Evolutionary conservation across 2,888 invertebrate genomes (phyloP).

Genomic region (Chymomyza fuscimana): DNA sequence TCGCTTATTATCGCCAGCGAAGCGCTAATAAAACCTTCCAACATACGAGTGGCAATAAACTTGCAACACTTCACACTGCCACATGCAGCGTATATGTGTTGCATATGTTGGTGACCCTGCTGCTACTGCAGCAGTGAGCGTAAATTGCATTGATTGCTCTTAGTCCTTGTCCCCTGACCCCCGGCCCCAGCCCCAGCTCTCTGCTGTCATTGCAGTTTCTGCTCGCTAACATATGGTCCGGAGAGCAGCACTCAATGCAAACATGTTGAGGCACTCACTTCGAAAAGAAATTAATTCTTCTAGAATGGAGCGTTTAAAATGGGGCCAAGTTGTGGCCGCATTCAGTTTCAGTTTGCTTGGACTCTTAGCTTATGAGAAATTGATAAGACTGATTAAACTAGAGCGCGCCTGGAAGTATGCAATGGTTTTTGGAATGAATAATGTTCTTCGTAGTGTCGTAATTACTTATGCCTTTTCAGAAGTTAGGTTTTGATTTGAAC

Average conservation of each 20-base stretch:
- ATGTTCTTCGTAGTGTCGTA: no score
- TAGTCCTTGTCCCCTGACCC: neutral
- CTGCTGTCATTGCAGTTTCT: neutral
- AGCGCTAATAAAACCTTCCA: constrained; percentile 67
- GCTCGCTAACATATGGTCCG: neutral
- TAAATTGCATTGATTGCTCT: neutral
- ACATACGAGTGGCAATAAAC: constrained; percentile 75
- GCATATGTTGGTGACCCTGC: neutral
- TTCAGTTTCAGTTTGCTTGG: constrained; percentile 25
- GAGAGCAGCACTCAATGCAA: constrained; percentile 15
- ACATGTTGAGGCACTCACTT: constrained; percentile 56
- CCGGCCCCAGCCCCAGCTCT: no score
- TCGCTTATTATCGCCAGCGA: constrained; percentile 57
- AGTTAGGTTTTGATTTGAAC: no score
- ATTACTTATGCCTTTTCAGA: no score
- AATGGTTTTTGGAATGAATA: neutral
- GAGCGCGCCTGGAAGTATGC: neutral
- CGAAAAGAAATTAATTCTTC: constrained; percentile 61
- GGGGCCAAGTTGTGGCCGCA: constrained; percentile 63
- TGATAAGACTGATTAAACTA: neutral
- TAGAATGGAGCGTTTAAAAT: constrained; percentile 50
- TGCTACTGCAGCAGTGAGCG: neutral
- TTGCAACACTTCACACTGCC: constrained; percentile 56
- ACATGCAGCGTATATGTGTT: neutral
- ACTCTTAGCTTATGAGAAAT: neutral